Evolutionary conservation across 2,888 invertebrate genomes (phyloP), one percentile per base, ranked within the genome.

Genomic region (Lissocephala sabroskyi): DNA sequence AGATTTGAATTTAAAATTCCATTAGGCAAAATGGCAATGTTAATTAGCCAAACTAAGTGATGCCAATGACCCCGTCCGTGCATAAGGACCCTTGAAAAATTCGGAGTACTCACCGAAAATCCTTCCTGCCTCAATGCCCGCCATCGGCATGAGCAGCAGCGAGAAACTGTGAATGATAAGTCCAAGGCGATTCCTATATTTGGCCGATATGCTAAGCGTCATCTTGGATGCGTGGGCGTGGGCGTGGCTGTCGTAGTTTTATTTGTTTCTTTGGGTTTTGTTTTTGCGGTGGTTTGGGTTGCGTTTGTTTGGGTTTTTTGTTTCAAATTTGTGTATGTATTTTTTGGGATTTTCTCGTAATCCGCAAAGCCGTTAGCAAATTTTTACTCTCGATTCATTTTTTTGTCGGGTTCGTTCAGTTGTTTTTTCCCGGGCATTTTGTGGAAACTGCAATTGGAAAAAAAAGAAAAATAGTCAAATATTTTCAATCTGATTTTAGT

Each of bases 161-260:
- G 74, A 62, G 59, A 79, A 81, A 66, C 82, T 83, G 67, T 82
- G 82, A 76, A 83, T 83, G 70, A 85, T 83, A 74, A 82, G 80
- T 73, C 80, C 83, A 67, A 81, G 78, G 79, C 82, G 79, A 79
- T 82, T 81, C 76, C 79, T 80, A 66, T 74, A 82, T 79, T 79
- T 82, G 47, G 76, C 80, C 59, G 81, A 79, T 67, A 83, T 77
- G 66, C 83, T 80, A 64, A 75, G 64, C 81, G 82, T 82, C 84
- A 84, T 84, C 68, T 59, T 71, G 63, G n/a, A n/a, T n/a, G n/a
- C n/a, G n/a, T n/a, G n/a, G n/a, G 52, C 45, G 35, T 43, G 30
- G 53, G 59, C 53, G 14, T 35, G 13, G 35, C 16, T 33, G 16
- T 9, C 3, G 16, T 35, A 14, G 16, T n/a, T n/a, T 16, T 14